phyloP scores from a whole-genome alignment of 2,888 invertebrate genomes.

The Stenodema calcarata region DNA sequence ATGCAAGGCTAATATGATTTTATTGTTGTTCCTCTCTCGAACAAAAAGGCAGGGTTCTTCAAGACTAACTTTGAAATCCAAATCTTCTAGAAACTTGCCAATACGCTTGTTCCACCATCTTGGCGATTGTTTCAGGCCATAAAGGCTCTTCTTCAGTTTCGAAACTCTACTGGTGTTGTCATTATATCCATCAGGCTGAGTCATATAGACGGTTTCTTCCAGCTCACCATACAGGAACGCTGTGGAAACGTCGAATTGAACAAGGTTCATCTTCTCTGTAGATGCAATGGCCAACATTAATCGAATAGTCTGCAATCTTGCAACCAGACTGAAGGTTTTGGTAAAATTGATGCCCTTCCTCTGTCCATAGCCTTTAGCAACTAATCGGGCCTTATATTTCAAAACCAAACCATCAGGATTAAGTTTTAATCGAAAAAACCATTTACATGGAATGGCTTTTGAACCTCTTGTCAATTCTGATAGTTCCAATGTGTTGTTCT shows the following conservation, averaged over 20 bases:
- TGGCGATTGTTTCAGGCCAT: too few relatives aligned
- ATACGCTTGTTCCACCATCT: conserved; percentile 15
- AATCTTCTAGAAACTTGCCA: conserved; percentile 6
- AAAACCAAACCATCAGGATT: conserved; percentile 41
- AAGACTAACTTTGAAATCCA: background rate
- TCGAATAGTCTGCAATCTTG: conserved; percentile 38
- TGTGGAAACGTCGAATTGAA: conserved; percentile 11
- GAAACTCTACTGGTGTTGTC: conserved; percentile 3
- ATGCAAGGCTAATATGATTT: conserved; percentile 21
- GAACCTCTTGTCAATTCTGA: background rate
- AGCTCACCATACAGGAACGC: too few relatives aligned
- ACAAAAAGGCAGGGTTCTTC: conserved; percentile 26
- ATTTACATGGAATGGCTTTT: conserved; percentile 23
- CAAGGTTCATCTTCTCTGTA: background rate
- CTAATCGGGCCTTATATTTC: too few relatives aligned
- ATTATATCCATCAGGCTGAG: conserved; percentile 30
- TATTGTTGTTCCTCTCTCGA: background rate
- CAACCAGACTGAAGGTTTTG: conserved; percentile 9
- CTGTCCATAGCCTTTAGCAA: too few relatives aligned
- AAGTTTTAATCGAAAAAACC: conserved; percentile 21
- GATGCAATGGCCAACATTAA: conserved; percentile 33
- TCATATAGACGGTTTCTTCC: conserved; percentile 15
- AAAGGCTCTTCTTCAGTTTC: background rate
- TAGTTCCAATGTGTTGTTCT: background rate
- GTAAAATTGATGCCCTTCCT: background rate